Conservation (phyloP, 2,888 invertebrate genomes). For the Nomada flava region DNA sequence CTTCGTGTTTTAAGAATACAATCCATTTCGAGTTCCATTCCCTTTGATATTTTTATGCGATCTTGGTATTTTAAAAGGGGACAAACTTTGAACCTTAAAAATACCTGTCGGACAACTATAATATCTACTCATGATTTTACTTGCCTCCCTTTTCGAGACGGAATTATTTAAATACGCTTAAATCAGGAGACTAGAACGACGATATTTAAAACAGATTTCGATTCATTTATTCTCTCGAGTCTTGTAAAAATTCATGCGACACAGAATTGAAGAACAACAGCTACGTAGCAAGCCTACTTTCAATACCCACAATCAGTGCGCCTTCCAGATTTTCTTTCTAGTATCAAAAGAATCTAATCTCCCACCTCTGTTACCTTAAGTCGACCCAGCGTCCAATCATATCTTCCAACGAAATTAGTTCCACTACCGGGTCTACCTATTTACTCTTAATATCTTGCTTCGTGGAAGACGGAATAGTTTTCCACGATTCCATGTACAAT, state of each 20-base stretch:
- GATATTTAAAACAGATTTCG: no score
- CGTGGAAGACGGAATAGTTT: no score
- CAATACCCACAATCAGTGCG: background rate
- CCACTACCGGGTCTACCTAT: background rate
- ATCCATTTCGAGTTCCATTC: background rate
- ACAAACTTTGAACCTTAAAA: no score
- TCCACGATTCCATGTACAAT: background rate
- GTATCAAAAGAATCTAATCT: background rate
- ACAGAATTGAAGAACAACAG: background rate
- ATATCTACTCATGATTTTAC: background rate
- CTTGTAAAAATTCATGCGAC: no score
- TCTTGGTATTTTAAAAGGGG: no score
- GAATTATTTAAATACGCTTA: background rate
- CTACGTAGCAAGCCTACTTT: background rate
- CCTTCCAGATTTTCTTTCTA: background rate
- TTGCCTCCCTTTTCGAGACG: background rate
- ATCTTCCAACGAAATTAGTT: background rate
- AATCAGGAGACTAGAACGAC: background rate
- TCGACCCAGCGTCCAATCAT: background rate
- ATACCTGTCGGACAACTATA: background rate
- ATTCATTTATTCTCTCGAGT: no score
- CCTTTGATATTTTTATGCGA: no score
- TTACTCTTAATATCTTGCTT: constrained; percentile 1
- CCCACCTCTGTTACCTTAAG: background rate
- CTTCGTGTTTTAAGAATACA: background rate